Evolutionary conservation across 2,113 vertebrate species (phyloP).

Genomic region (Bambusicola thoracicus): DNA sequence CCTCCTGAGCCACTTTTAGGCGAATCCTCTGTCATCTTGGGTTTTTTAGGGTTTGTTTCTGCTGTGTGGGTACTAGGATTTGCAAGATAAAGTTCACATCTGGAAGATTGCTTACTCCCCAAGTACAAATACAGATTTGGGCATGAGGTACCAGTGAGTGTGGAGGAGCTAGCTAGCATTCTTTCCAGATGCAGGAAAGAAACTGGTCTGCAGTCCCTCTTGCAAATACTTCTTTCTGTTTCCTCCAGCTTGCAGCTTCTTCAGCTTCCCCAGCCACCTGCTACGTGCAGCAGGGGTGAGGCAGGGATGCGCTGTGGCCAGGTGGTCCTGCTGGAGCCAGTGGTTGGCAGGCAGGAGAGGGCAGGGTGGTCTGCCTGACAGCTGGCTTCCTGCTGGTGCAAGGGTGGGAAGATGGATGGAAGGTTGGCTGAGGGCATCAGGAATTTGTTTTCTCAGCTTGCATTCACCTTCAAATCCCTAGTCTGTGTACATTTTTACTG

Average conservation of each 20-base stretch:
- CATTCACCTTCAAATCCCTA: neutral
- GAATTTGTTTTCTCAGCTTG: conserved; percentile 35
- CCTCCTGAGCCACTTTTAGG: neutral
- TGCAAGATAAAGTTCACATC: neutral
- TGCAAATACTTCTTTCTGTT: neutral
- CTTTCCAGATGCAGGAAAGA: neutral
- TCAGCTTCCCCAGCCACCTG: neutral
- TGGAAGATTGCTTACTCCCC: neutral
- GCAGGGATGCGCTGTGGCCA: neutral
- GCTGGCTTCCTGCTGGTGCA: neutral
- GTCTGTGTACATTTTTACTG: neutral
- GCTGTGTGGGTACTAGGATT: neutral
- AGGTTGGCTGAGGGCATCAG: neutral
- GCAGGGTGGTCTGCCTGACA: neutral
- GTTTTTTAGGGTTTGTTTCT: neutral
- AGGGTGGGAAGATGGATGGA: neutral
- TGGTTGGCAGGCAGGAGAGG: neutral
- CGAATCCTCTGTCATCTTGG: neutral
- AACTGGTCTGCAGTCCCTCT: neutral
- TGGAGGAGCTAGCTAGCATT: neutral
- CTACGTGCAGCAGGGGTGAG: accelerated
- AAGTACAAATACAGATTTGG: neutral
- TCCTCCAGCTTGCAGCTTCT: neutral
- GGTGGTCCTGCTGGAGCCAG: neutral
- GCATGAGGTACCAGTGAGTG: neutral